Percentiles rank a stretch among this genome's conserved stretches.
Conservation (phyloP, 2,797 vertebrate genomes). For the Gymnodraco acuticeps region DNA sequence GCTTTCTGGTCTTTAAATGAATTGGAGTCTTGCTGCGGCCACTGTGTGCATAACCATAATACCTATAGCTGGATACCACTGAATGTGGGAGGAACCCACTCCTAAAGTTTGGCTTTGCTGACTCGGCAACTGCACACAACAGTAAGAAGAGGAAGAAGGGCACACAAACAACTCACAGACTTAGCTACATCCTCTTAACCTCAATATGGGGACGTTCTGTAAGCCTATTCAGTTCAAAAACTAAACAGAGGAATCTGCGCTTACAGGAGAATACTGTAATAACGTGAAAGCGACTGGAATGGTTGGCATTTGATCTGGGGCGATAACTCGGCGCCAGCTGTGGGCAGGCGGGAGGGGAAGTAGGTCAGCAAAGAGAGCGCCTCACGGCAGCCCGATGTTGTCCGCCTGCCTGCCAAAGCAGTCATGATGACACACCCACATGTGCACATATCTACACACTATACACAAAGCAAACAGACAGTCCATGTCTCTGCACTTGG, state of each 20-base stretch:
- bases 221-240: slow-evolving; percentile 29
- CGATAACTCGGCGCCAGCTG: slow-evolving; percentile 76
- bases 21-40: slow-evolving; percentile 46
- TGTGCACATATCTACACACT: slow-evolving; percentile 41
- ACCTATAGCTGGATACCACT: slow-evolving; percentile 43
- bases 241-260: slow-evolving; percentile 44
- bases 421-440: slow-evolving; percentile 64
- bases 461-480: slow-evolving; percentile 62
- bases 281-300: slow-evolving; percentile 70
- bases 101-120: slow-evolving; percentile 67
- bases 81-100: slow-evolving; percentile 62
- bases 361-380: slow-evolving; percentile 82
- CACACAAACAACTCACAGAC: slow-evolving; percentile 19
- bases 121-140: slow-evolving; percentile 57
- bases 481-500: slow-evolving; percentile 59
- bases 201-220: slow-evolving; percentile 43
- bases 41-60: slow-evolving; percentile 46
- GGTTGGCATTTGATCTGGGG: slow-evolving; percentile 76
- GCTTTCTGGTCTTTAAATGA: slow-evolving; percentile 60
- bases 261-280: slow-evolving; percentile 63
- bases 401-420: slow-evolving; percentile 54
- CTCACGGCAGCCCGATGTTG: slow-evolving; percentile 56
- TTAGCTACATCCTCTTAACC: slow-evolving; percentile 42
- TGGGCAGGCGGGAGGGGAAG: slow-evolving; percentile 77
- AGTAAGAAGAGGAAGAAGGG: slow-evolving; percentile 19